Base-by-base conservation (phyloP, 2,797 vertebrate genomes). In the Cyclura pinguis region DNA sequence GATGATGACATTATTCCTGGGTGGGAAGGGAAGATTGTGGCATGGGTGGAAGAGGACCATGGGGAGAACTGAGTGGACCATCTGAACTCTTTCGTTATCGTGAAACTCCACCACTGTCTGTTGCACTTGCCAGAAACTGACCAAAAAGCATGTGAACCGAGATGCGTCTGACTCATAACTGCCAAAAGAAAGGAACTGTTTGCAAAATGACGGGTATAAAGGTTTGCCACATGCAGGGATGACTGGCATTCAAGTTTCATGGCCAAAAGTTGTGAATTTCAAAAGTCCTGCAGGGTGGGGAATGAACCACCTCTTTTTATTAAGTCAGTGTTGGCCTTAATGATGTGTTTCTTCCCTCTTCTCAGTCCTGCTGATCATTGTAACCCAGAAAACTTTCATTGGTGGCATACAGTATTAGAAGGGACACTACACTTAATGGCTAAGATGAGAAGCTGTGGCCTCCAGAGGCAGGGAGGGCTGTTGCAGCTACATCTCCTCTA, bases 21-120 rank as follows among this genome's bases (percentile, higher is more conserved):
- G 93, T 99, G 99, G 99, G 99, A 99, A 94, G 99, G 99, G 78
- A 99, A 99, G 97, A 99, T 99, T 52, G 99, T 99, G 90, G 99
- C 99, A 52, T 99, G 99, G 99, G 98, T 99, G 85, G 99, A 99
- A 96, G 99, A 99, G 97, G 98, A 99, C 93, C 98, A 98, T 0
- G 98, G 98, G 90, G 98, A 98, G 94, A 98, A 98, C 96, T 98
- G 98, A 97, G 97, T 95, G 85, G 96, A 93, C 35, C 80, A 94
- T 64, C 89, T 82, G 35, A 72, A 88, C n/a, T 62, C 47, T 50
- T 12, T 7, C 88, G 94, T 90, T 16, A 67, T 93, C 81, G 47
- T 89, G 93, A 94, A 94, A 86, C 93, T 77, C 64, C 84, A 80
- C 72, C n/a, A 73, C 80, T 91, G 93, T 92, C 92, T 96, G 93